These are phyloP conservation scores for Arrhopalites spinosus DNA, from an alignment of 2,888 invertebrate species.

Conservation along the genomic window DNA sequence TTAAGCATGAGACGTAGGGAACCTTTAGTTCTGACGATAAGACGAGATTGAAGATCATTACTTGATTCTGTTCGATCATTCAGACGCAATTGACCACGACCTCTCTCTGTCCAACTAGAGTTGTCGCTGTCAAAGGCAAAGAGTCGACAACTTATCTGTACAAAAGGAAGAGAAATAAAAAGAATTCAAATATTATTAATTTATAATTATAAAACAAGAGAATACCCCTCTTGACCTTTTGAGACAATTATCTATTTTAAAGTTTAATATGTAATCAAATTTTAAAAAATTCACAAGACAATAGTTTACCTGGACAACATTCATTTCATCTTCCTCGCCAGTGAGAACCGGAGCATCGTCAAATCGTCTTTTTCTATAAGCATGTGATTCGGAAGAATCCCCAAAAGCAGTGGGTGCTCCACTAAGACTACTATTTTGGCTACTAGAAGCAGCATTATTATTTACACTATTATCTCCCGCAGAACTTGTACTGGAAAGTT, in stretches of 20 bases:
- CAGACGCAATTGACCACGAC: constrained; percentile 82
- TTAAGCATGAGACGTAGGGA: constrained; percentile 88
- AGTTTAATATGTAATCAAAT: too few relatives aligned
- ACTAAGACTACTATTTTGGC: not conserved
- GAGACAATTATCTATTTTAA: too few relatives aligned
- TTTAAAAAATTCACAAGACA: too few relatives aligned
- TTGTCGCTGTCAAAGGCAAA: constrained; percentile 80
- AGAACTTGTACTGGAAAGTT: not conserved
- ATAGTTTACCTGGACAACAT: constrained; percentile 79
- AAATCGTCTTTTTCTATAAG: constrained; percentile 42
- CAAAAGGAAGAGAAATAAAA: not conserved
- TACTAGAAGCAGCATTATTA: constrained; percentile 9
- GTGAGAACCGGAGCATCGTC: constrained; percentile 63
- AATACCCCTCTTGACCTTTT: too few relatives aligned
- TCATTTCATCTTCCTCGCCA: constrained; percentile 90
- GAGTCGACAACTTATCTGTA: constrained; percentile 78
- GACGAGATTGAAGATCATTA: constrained; percentile 69
- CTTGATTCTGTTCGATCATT: constrained; percentile 69
- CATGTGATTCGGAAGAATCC: not conserved
- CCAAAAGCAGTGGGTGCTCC: not conserved
- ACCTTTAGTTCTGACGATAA: constrained; percentile 87
- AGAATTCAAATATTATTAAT: not conserved
- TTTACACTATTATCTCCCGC: constrained; percentile 4
- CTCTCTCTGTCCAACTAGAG: constrained; percentile 86
- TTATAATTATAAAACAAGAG: too few relatives aligned